These are phyloP conservation scores for Pseudomyrmex flavicornis DNA, from an alignment of 1,140 invertebrate genomes.

Conservation along the genomic window DNA sequence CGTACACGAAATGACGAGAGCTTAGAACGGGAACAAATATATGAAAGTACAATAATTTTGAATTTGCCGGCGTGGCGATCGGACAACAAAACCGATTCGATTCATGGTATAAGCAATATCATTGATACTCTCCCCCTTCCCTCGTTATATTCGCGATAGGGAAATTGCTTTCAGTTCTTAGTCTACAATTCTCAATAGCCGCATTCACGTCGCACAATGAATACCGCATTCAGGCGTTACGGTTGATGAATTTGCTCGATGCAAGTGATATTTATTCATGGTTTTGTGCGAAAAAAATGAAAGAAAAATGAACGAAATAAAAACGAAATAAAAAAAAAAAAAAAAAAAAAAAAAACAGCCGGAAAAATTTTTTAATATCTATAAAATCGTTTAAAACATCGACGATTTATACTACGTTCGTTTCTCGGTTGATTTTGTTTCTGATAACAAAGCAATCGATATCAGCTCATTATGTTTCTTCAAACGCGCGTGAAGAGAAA, in stretches of 20 bases:
- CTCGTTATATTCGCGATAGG: background rate
- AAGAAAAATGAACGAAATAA: background rate
- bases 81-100: constrained; percentile 7
- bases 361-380: background rate
- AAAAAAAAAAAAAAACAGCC: background rate
- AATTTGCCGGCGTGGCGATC: constrained; percentile 7
- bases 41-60: background rate
- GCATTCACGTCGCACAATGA: constrained; percentile 27
- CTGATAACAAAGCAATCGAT: background rate
- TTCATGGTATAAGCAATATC: constrained; percentile 20
- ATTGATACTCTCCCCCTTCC: constrained; percentile 2
- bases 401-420: background rate
- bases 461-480: constrained; percentile 11
- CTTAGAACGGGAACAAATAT: background rate
- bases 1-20: background rate
- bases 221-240: constrained; percentile 16
- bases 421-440: too few species aligned
- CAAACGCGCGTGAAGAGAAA: background rate
- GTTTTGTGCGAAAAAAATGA: background rate
- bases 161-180: constrained; percentile 11
- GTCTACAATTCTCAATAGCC: constrained; percentile 36
- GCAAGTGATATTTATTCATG: constrained; percentile 22
- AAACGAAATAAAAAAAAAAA: background rate
- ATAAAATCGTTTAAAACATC: background rate
- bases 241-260: constrained; percentile 9